These are phyloP conservation scores for Malurus cyaneus DNA, from an alignment of 2,113 vertebrate genomes.

Conservation along the genomic window DNA sequence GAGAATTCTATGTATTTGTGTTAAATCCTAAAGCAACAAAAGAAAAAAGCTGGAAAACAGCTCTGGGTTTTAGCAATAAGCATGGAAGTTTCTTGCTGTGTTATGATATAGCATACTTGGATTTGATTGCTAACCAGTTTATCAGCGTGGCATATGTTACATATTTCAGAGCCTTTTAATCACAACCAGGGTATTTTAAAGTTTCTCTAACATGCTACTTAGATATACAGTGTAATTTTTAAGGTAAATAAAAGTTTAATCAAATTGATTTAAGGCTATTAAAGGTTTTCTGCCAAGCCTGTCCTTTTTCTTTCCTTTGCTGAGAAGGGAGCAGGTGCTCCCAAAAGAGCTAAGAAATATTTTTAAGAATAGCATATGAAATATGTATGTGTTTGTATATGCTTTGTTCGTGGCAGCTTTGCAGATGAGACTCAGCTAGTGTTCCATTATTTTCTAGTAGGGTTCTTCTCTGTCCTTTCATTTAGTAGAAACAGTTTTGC, in stretches of 20 bases:
- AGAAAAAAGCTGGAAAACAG: background rate
- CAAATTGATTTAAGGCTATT: background rate
- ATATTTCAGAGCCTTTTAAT: background rate
- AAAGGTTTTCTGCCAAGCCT: background rate
- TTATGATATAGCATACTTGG: background rate
- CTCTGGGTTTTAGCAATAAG: background rate
- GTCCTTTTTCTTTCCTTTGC: background rate
- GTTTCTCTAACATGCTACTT: accelerated
- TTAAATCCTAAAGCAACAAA: background rate
- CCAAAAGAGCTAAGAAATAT: background rate
- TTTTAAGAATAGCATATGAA: background rate
- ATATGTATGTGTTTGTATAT: background rate
- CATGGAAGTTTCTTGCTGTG: background rate
- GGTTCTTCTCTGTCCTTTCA: background rate
- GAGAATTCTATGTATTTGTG: accelerated
- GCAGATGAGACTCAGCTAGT: background rate
- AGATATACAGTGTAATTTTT: background rate
- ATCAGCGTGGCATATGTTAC: accelerated
- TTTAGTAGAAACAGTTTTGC: background rate
- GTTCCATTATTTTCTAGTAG: background rate
- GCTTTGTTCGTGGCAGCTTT: background rate
- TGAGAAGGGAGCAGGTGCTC: constrained; percentile 9
- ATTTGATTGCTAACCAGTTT: background rate
- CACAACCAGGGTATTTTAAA: background rate
- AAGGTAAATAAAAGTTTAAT: background rate